A percentile compares a stretch with the other conserved stretches of the same genome.
Evolutionary conservation across 2,888 invertebrate species (phyloP).

Genomic region (Ptychoptera albimana): DNA sequence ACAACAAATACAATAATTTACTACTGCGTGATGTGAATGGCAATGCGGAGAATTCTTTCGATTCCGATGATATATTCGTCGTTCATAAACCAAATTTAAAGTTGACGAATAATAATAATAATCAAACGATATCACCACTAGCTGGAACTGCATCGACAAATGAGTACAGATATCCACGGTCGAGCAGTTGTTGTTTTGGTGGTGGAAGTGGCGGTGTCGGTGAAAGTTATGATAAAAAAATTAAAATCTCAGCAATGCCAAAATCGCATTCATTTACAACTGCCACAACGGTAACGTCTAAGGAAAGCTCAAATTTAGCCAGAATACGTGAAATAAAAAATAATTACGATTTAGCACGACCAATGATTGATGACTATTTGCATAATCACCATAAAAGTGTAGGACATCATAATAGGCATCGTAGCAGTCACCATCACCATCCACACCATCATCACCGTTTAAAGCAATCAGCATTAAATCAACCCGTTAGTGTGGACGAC

Average conservation of each 20-base stretch:
- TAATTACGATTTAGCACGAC: not conserved
- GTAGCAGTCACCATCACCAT: too few relatives aligned
- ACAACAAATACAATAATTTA: slow-evolving; percentile 23
- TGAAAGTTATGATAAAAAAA: slow-evolving; percentile 16
- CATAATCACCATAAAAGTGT: too few relatives aligned
- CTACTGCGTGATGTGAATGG: slow-evolving; percentile 25
- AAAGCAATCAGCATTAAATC: not conserved
- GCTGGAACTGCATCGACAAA: slow-evolving; percentile 12
- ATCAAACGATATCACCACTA: slow-evolving; percentile 10
- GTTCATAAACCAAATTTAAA: slow-evolving; percentile 1
- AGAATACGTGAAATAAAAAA: slow-evolving; percentile 1
- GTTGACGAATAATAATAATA: not conserved
- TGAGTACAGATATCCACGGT: slow-evolving; percentile 29
- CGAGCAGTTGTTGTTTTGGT: slow-evolving; percentile 29
- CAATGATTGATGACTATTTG: too few relatives aligned
- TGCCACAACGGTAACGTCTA: not conserved
- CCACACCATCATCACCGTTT: too few relatives aligned
- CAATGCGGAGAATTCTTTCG: slow-evolving; percentile 20
- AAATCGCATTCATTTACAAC: slow-evolving; percentile 29
- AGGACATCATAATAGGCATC: too few relatives aligned
- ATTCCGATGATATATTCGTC: slow-evolving; percentile 12
- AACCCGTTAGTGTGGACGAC: not conserved
- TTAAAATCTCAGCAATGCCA: slow-evolving; percentile 19
- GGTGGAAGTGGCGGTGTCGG: slow-evolving; percentile 14
- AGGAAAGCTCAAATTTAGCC: not conserved